phyloP scores from a whole-genome alignment of 2,797 vertebrate species.

The Valencia hispanica region DNA sequence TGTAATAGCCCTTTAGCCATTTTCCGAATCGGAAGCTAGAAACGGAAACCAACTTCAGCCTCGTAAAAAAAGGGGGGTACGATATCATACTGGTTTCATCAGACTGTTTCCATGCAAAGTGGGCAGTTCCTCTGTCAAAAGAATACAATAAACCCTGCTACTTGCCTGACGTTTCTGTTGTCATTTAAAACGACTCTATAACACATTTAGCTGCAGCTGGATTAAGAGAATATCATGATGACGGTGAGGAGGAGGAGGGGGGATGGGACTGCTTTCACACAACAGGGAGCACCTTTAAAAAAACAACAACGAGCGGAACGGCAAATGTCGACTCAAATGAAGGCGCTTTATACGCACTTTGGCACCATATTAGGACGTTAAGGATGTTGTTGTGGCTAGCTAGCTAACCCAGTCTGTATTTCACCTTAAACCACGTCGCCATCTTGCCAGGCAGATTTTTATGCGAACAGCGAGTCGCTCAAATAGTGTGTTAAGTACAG shows the following conservation, averaged over 20 bases:
- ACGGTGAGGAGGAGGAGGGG: constrained; percentile 66
- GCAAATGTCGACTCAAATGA: background rate
- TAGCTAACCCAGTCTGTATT: constrained; percentile 71
- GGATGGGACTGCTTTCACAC: constrained; percentile 60
- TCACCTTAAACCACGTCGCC: constrained; percentile 86
- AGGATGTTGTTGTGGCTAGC: constrained; percentile 62
- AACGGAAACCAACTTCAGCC: no score
- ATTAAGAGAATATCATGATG: constrained; percentile 56
- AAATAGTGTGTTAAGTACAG: constrained; percentile 55
- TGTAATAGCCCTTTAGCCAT: no score
- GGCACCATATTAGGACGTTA: background rate
- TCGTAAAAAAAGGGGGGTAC: no score
- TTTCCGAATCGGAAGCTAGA: no score
- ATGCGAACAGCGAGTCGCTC: constrained; percentile 62
- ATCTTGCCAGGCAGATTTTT: constrained; percentile 83
- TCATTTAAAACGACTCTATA: constrained; percentile 43
- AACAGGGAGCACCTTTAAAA: constrained; percentile 34
- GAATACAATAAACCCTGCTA: constrained; percentile 5
- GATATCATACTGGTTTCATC: background rate
- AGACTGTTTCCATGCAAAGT: background rate
- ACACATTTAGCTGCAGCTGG: constrained; percentile 49
- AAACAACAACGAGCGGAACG: constrained; percentile 34
- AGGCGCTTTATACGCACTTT: background rate
- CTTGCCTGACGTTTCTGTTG: constrained; percentile 61
- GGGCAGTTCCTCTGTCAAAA: background rate